Base-by-base conservation (phyloP, 1,140 invertebrate genomes). In the Ceratina australensis region DNA sequence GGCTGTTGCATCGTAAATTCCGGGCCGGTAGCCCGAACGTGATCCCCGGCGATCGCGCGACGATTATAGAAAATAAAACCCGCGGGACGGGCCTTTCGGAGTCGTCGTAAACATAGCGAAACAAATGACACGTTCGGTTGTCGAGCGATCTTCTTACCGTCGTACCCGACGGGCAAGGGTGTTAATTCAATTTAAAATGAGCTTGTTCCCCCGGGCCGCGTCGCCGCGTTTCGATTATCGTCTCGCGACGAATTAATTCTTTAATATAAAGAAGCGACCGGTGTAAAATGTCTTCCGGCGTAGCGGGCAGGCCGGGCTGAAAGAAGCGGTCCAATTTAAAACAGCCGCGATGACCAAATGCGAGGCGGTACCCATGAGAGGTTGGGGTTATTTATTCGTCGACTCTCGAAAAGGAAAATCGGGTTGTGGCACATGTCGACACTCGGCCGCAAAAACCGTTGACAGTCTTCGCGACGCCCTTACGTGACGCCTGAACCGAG, bases 1-100 rank as follows among this genome's bases (percentile, higher is more conserved):
- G 82, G 87, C 86, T 83, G 84, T 87, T 86, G 89, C 33, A 85
- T 90, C 89, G 88, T 90, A 90, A 90, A 90, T 91, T 90, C 89
- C 85, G 84, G 71, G 71, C 67, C 84, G 81, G 86, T 86, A 88
- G 86, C 71, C 80, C 77, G 75, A 84, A 56, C 78, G 69, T 85
- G 84, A 89, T 89, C 82, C 86, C 72, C 82, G 72, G 82, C 88
- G 87, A 90, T 90, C 87, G 84, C 83, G 72, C 81, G 78, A 80
- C 85, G 87, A 89, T 89, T 88, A 89, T 87, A 88, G n/a, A 54
- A 88, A 89, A 88, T 88, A 88, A 84, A 82, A 78, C 80, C 49
- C 59, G 72, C 12, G 81, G 72, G 50, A 72, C 73, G 84, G 12
- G n/a, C 10, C 20, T 16, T 18, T 67, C 18, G 56, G 33, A 50